Conservation (phyloP, 2,797 vertebrate species). For the Lacerta bilineata region DNA sequence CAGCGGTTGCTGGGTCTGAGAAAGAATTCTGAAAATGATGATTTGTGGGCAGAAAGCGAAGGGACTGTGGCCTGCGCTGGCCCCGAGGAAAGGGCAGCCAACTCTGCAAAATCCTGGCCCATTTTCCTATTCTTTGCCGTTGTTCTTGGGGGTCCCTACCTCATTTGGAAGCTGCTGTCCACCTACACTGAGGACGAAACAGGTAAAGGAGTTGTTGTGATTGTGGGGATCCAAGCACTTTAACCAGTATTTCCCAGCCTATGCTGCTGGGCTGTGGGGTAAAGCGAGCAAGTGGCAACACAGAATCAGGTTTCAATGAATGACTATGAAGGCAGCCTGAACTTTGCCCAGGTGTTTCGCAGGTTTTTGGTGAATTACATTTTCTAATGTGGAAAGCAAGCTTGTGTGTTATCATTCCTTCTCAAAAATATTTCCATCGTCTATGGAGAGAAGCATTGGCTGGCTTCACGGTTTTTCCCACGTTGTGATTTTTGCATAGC, state of each 20-base stretch:
- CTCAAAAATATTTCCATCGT: not conserved
- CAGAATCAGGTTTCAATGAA: not conserved
- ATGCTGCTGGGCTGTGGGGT: not conserved
- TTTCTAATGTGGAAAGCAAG: not conserved
- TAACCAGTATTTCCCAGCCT: not conserved
- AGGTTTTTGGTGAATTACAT: not conserved
- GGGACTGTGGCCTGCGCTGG: conserved; percentile 80
- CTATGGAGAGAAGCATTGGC: no score
- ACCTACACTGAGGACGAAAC: conserved; percentile 81
- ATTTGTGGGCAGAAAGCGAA: conserved; percentile 93
- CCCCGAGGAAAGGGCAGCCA: conserved; percentile 74
- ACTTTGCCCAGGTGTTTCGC: not conserved
- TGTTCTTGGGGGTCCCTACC: conserved; percentile 94
- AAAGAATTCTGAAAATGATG: conserved; percentile 87
- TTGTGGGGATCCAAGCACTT: not conserved
- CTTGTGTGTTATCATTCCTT: not conserved
- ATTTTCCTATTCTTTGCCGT: conserved; percentile 97
- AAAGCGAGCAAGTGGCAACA: not conserved
- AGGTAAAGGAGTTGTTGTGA: conserved; percentile 79
- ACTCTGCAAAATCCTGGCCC: conserved; percentile 95
- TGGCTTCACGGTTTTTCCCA: no score
- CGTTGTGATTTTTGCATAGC: no score
- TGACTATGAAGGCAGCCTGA: not conserved
- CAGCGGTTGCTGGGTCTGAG: conserved; percentile 89
- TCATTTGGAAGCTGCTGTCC: conserved; percentile 97